A percentile compares a stretch with the other conserved stretches of the same genome.
These are phyloP conservation scores for Paramacrobiotus metropolitanus DNA, from an alignment of 1,140 invertebrate genomes.

Conservation along the genomic window DNA sequence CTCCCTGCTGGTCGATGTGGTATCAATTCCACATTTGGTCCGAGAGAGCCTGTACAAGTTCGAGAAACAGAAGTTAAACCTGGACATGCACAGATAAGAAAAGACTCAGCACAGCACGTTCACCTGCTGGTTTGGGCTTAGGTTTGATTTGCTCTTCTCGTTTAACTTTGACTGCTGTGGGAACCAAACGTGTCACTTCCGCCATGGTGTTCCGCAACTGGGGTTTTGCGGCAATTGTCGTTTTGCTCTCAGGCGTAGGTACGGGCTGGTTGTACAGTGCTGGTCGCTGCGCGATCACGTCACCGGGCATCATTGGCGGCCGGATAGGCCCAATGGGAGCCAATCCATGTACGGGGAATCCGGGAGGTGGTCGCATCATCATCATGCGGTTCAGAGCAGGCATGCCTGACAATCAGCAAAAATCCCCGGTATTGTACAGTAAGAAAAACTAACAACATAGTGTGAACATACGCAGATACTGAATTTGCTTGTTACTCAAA, in stretches of 20 bases:
- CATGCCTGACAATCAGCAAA: constrained; percentile 11
- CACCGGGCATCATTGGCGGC: constrained; percentile 18
- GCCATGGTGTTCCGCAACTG: constrained; percentile 77
- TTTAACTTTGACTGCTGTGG: constrained; percentile 67
- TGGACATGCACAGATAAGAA: neutral
- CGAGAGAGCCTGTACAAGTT: too few species aligned
- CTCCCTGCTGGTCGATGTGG: constrained; percentile 25
- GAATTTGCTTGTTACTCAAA: too few species aligned
- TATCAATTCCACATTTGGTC: constrained; percentile 15
- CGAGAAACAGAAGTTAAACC: too few species aligned
- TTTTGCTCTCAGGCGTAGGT: constrained; percentile 21
- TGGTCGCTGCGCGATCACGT: constrained; percentile 12
- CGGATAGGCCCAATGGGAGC: constrained; percentile 22
- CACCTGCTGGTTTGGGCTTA: constrained; percentile 12
- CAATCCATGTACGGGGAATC: constrained; percentile 22
- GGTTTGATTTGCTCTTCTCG: constrained; percentile 34
- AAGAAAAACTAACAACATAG: too few species aligned
- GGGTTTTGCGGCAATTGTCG: constrained; percentile 74
- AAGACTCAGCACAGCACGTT: neutral
- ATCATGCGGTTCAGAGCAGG: constrained; percentile 32
- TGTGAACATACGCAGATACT: too few species aligned
- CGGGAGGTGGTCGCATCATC: constrained; percentile 26
- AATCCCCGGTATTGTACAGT: too few species aligned
- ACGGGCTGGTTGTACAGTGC: constrained; percentile 8
- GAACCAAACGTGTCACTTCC: constrained; percentile 81